A percentile compares a stretch with the other conserved stretches of the same genome.
phyloP scores from a whole-genome alignment of 2,113 vertebrate genomes.

The Poeciliopsis turrubarensis region DNA sequence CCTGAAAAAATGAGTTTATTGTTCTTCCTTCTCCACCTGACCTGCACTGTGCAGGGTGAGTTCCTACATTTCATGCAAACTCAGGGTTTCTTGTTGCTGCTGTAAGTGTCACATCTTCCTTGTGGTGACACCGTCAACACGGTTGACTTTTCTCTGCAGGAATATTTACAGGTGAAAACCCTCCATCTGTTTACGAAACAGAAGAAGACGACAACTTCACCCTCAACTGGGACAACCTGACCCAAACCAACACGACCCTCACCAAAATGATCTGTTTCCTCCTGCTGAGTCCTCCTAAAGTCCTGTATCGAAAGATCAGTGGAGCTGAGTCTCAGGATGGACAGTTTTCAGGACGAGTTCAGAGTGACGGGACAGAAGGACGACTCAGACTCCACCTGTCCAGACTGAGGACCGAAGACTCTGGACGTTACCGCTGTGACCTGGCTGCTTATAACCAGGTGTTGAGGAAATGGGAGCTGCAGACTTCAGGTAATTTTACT shows the following conservation, averaged over 20 bases:
- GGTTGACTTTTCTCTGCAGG: background rate
- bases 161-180: background rate
- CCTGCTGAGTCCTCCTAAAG: background rate
- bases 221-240: background rate
- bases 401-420: constrained; percentile 10
- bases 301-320: background rate
- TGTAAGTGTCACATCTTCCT: background rate
- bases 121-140: background rate
- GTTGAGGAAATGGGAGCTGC: background rate
- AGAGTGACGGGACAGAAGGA: background rate
- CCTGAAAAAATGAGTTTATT: background rate
- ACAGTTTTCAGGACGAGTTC: constrained; percentile 16
- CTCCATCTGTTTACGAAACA: background rate
- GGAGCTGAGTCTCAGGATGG: constrained; percentile 10
- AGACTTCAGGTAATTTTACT: background rate
- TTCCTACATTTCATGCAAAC: background rate
- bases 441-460: background rate
- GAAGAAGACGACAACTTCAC: background rate
- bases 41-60: background rate
- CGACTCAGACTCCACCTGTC: constrained; percentile 6
- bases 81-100: too few relatives aligned
- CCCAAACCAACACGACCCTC: background rate
- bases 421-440: constrained; percentile 2
- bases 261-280: constrained; percentile 1
- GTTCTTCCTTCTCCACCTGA: background rate